Percentiles rank a stretch among this genome's conserved stretches.
Evolutionary conservation across 2,113 vertebrate genomes (phyloP).

Genomic region (Centropus unirufus): DNA sequence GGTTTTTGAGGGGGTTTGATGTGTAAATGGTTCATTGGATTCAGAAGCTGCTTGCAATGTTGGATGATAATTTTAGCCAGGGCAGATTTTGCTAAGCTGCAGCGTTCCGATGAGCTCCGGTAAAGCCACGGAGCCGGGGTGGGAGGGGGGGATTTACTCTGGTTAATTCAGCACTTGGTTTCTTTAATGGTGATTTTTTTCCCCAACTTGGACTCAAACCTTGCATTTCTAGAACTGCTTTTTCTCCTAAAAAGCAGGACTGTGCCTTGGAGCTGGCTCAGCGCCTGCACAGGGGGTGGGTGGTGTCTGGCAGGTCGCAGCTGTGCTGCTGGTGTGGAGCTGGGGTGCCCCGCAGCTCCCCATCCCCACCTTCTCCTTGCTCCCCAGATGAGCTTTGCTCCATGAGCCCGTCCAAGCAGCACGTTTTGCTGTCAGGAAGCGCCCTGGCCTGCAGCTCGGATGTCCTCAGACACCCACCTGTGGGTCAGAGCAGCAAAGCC

Average conservation of each 20-base stretch:
- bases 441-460: rapidly evolving
- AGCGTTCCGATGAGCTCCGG: constrained; percentile 41
- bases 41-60: neutral
- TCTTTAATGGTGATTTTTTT: constrained; percentile 10
- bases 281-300: neutral
- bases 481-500: neutral
- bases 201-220: neutral
- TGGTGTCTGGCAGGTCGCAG: neutral
- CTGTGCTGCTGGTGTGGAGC: neutral
- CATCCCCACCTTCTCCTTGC: neutral
- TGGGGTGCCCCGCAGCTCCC: neutral
- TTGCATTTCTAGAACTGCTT: neutral
- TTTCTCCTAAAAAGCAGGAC: neutral
- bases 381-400: neutral
- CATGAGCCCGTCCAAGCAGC: no score
- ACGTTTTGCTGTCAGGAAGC: rapidly evolving
- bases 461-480: neutral
- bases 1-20: neutral
- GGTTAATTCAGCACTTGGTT: constrained; percentile 57
- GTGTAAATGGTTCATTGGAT: rapidly evolving
- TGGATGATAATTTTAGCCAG: constrained; percentile 71
- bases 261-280: neutral
- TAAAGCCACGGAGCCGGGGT: constrained; percentile 34
- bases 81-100: constrained; percentile 71
- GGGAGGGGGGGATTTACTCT: neutral